Conservation (phyloP, 2,113 vertebrate species). For the Grammatotria lemairii region DNA sequence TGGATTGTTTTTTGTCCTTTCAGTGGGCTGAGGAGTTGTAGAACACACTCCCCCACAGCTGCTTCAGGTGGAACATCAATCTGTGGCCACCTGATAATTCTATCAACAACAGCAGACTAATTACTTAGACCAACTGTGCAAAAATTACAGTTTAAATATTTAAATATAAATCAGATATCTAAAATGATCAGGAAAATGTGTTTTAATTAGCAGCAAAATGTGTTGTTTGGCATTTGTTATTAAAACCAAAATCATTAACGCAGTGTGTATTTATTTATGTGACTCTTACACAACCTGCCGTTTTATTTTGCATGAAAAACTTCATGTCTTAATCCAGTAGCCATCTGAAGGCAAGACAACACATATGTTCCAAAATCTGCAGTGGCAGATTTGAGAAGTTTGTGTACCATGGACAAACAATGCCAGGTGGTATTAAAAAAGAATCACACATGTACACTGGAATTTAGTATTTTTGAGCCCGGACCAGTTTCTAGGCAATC, state of each 20-base stretch:
- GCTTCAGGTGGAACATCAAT: background rate
- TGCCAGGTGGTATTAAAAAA: background rate
- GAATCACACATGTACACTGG: background rate
- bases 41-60: background rate
- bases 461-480: background rate
- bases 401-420: background rate
- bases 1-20: background rate
- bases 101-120: background rate
- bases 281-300: background rate
- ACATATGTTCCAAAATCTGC: background rate
- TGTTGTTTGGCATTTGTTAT: background rate
- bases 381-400: background rate
- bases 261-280: background rate
- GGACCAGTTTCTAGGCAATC: background rate
- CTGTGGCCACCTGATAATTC: background rate
- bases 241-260: background rate
- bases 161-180: background rate
- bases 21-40: background rate
- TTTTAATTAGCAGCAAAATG: background rate
- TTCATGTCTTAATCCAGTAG: background rate
- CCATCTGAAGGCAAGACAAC: background rate
- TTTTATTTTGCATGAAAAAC: background rate
- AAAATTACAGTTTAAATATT: background rate
- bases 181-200: background rate
- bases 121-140: background rate